Base-by-base conservation (phyloP, 2,113 vertebrate species). In the Chloropsis cyanopogon region DNA sequence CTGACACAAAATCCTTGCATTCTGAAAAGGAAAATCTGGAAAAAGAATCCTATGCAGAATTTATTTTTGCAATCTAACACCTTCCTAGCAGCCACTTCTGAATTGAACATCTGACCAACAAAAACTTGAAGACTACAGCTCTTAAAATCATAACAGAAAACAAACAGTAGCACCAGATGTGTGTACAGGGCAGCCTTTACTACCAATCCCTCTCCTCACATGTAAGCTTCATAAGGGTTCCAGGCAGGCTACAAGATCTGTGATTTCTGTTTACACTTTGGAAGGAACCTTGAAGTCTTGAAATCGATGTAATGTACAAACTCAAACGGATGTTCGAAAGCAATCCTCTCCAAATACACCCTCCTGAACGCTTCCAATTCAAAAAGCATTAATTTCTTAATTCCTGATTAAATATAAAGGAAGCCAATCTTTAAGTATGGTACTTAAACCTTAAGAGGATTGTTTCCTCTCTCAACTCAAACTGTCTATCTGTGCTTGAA, bases 371-470 rank as follows among this genome's bases (percentile, higher is more conserved):
- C 24, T 72, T 82, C 66, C 12, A 69, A 64, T 61, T 93, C 11
- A 82, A 60, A 61, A 90, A 56, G 6, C 9, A 39, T 23, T 3
- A 16, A 76, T 82, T 87, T 79, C 21, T 79, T 68, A 69, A 53
- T 49, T 95, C 12, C 37, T 83, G 47, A 95, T 90, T 90, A 94
- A 90, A 90, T 12, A 77, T 7, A 79, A 85, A 92, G 85, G 54
- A 94, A 96, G 77, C 12, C 20, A 60, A 66, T 77, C 41, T 57
- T 68, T 20, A 69, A 35, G 54, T 93, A 66, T 28, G 35, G 82
- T 50, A 88, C 75, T 94, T 81, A n/a, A 80, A 37, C 2, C 3
- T 42, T 8, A 82, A 82, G 71, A 93, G 57, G 23, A 76, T 46
- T 8, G 1, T 15, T 93, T 92, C 85, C 81, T 73, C 60, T 70